Base-by-base conservation (phyloP, 1,140 invertebrate genomes). In the Diachasma alloeum region DNA sequence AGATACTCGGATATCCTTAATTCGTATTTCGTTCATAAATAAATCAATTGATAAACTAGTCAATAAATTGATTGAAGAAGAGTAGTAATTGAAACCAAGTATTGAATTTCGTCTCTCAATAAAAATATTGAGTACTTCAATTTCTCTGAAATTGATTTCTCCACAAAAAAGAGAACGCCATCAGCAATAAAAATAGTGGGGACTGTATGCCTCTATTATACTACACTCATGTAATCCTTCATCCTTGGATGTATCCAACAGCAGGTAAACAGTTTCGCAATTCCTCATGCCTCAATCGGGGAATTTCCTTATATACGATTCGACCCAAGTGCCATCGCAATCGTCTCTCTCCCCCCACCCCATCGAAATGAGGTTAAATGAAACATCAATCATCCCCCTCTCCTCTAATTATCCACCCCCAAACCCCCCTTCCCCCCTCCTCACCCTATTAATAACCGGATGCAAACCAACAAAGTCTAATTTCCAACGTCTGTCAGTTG, bases 231-330 rank as follows among this genome's bases (percentile, higher is more conserved):
- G 84, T 84, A 83, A 84, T 87, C 81, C 80, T 86, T 87, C 86
- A 87, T 87, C 86, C 87, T 87, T 86, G 83, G 82, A 81, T 82
- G 80, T 83, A 86, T 86, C 83, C 31, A 31, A 31, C 31, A 24
- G 44, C 80, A 79, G 82, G 84, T 87, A 87, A 86, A 87, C 86
- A 87, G 79, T 88, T 88, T 88, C 85, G 86, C 85, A 88, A 87
- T 84, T 69, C 39, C 79, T 83, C 82, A 79, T 71, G 72, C 76
- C 79, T 80, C 81, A 79, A 85, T 84, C 83, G 81, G 39, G 80
- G 81, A 84, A 85, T 87, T 87, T 85, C 87, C 86, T 87, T 88
- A 86, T 86, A 87, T 78, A 81, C 81, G 66, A 75, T 74, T 76
- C 26, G n/a, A 72, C 37, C 39, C 9, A 15, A 63, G 22, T 63